These are phyloP conservation scores for Chrysodeixis includens DNA, from an alignment of 2,888 invertebrate species.

Conservation along the genomic window DNA sequence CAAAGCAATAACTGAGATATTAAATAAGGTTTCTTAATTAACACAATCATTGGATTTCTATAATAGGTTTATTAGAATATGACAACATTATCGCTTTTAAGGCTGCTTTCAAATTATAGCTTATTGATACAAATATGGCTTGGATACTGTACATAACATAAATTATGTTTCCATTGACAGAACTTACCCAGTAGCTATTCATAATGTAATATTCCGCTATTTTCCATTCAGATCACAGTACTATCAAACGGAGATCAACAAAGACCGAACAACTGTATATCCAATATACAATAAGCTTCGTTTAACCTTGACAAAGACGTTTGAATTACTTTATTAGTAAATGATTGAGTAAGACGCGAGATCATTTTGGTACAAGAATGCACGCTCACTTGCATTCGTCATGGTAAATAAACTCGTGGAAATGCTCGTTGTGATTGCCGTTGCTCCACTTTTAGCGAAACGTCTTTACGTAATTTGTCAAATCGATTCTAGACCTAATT, in stretches of 20 bases:
- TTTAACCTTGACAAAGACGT: conserved; percentile 54
- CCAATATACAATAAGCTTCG: conserved; percentile 12
- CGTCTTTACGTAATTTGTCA: conserved; percentile 72
- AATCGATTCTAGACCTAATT: conserved; percentile 64
- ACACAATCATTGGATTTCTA: conserved; percentile 24
- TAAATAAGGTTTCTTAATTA: conserved; percentile 10
- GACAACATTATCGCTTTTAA: conserved; percentile 7
- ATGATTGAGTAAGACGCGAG: conserved; percentile 51
- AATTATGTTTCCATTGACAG: not conserved
- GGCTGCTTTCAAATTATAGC: conserved; percentile 23
- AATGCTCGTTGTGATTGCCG: conserved; percentile 64
- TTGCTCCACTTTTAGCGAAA: conserved; percentile 67
- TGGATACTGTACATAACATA: not conserved
- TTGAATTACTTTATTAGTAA: conserved; percentile 56
- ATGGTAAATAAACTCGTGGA: conserved; percentile 66
- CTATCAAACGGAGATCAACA: conserved; percentile 15
- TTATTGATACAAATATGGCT: conserved; percentile 10
- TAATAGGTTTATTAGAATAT: conserved; percentile 32
- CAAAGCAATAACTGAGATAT: not conserved
- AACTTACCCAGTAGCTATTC: not conserved
- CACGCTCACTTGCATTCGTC: conserved; percentile 65
- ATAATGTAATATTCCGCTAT: not conserved
- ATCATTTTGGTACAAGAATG: conserved; percentile 56
- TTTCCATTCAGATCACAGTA: not conserved
- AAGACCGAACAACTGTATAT: conserved; percentile 1